Conservation (phyloP, 2,797 vertebrate genomes). For the Danio kyathit region DNA sequence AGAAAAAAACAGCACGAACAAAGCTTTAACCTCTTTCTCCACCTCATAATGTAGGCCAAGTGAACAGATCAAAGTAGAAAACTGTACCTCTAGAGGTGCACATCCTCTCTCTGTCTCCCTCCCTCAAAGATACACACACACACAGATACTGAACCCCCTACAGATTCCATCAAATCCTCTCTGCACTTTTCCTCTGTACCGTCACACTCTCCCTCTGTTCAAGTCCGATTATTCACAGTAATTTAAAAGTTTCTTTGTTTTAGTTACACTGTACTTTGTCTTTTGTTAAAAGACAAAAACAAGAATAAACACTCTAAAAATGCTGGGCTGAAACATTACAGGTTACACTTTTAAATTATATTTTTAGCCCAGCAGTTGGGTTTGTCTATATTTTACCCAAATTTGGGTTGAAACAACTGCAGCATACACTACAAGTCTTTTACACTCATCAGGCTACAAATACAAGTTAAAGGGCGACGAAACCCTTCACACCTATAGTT, state of each 20-base stretch:
- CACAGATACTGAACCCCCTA: conserved; percentile 2
- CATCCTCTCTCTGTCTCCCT: background rate
- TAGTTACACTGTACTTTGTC: too few relatives aligned
- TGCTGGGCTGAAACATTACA: too few relatives aligned
- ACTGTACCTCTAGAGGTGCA: conserved; percentile 1
- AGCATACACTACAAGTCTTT: too few relatives aligned
- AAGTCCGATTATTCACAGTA: background rate
- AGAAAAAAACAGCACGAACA: conserved; percentile 7
- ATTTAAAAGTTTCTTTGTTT: background rate
- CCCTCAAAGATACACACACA: background rate
- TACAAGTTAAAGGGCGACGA: too few relatives aligned
- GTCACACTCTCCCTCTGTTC: background rate
- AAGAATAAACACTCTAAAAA: too few relatives aligned
- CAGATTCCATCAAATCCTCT: conserved; percentile 32
- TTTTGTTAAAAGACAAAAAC: too few relatives aligned
- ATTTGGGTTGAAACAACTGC: too few relatives aligned
- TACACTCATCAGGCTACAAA: too few relatives aligned
- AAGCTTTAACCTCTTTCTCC: conserved; percentile 29
- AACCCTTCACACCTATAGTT: too few relatives aligned
- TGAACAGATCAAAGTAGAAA: conserved; percentile 31
- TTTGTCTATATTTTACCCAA: too few relatives aligned
- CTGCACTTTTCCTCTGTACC: background rate
- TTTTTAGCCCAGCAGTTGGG: too few relatives aligned
- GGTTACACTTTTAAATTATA: too few relatives aligned
- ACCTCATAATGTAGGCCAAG: conserved; percentile 40